Evolutionary conservation across 1,140 invertebrate genomes (phyloP).

Genomic region (Sipha flava): DNA sequence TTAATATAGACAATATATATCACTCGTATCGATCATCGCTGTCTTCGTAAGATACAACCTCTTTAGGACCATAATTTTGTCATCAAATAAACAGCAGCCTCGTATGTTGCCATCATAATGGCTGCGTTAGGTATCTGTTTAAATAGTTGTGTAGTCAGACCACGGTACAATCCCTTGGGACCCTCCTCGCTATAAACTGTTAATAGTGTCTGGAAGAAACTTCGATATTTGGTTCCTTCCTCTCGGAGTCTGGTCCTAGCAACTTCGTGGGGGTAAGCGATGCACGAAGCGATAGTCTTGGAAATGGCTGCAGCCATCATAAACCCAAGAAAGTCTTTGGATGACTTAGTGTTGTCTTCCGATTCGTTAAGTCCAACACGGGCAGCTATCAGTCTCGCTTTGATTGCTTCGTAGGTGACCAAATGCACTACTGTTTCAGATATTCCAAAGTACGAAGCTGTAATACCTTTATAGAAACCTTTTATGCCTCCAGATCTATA

Average conservation of each 20-base stretch:
- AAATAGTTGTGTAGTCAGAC: conserved; percentile 82
- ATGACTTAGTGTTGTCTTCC: conserved; percentile 53
- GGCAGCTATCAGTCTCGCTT: conserved; percentile 61
- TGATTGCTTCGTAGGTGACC: conserved; percentile 95
- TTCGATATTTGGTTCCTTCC: conserved; percentile 83
- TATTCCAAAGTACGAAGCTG: conserved; percentile 96
- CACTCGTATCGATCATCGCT: conserved; percentile 19
- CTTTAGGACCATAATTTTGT: conserved; percentile 43
- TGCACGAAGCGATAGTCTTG: conserved; percentile 87
- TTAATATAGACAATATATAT: not conserved
- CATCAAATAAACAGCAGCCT: conserved; percentile 75
- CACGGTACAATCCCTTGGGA: conserved; percentile 77
- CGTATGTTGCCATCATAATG: conserved; percentile 97
- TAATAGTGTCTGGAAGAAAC: conserved; percentile 86
- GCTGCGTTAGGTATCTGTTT: conserved; percentile 96
- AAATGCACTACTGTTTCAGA: conserved; percentile 98
- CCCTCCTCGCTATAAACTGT: conserved; percentile 85
- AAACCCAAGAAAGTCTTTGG: conserved; percentile 81
- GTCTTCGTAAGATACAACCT: conserved; percentile 23
- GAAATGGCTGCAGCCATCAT: conserved; percentile 89
- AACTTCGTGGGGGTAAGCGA: conserved; percentile 96
- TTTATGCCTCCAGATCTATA: conserved; percentile 53
- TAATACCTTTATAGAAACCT: conserved; percentile 97
- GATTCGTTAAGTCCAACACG: conserved; percentile 41
- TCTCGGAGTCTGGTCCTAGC: conserved; percentile 86